phyloP scores from a whole-genome alignment of 2,113 vertebrate species.

The Cebus imitator region DNA sequence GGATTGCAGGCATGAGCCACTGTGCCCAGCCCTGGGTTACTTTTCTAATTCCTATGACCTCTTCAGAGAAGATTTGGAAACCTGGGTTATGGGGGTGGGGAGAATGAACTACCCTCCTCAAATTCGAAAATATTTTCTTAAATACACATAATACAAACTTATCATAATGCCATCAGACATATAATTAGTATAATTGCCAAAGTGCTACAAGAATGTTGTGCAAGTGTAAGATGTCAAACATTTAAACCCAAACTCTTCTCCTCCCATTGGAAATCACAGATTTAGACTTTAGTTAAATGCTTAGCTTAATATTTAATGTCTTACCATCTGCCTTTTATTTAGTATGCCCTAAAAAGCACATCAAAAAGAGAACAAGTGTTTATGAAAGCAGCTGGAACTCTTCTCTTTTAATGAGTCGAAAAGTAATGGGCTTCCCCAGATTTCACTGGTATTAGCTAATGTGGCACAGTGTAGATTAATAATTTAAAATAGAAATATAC shows the following conservation, averaged over 20 bases:
- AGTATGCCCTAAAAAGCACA: background rate
- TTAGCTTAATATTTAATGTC: background rate
- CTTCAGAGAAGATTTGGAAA: background rate
- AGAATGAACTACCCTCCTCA: background rate
- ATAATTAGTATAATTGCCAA: background rate
- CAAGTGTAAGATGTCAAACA: background rate
- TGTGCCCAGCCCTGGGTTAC: background rate
- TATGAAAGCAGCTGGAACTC: background rate
- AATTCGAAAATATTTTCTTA: background rate
- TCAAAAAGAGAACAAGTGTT: slow-evolving; percentile 10
- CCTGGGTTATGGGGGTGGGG: too few species aligned
- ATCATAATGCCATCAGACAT: background rate
- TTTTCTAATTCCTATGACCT: background rate
- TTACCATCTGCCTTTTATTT: background rate
- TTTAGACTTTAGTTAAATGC: background rate
- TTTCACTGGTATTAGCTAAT: background rate
- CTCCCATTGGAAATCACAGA: background rate
- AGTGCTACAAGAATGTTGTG: background rate
- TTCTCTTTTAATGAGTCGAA: background rate
- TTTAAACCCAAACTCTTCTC: background rate
- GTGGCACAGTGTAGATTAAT: background rate
- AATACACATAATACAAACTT: background rate
- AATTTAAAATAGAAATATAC: slow-evolving; percentile 14
- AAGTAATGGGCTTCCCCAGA: background rate
- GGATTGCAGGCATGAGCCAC: too few species aligned